Conservation (phyloP, 2,113 vertebrate species). For the Larimichthys crocea region DNA sequence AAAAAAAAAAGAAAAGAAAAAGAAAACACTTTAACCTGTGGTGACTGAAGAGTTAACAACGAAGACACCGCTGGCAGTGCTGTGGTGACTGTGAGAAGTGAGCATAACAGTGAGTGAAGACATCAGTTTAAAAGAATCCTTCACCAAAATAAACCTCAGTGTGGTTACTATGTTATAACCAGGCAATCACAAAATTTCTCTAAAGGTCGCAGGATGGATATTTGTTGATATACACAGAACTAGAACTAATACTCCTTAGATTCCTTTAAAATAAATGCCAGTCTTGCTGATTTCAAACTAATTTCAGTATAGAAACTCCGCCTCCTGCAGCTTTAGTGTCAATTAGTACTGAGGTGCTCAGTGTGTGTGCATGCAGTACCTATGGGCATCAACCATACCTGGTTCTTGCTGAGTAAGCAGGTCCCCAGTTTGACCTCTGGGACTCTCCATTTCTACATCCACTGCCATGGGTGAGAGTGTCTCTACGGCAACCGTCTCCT, state of each 20-base stretch:
- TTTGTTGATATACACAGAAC: neutral
- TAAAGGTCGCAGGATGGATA: neutral
- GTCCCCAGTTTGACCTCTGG: conserved; percentile 50
- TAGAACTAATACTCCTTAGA: neutral
- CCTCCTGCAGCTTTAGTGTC: neutral
- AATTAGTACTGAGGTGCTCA: neutral
- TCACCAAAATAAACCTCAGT: neutral
- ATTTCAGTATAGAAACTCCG: neutral
- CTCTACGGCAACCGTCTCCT: conserved; percentile 43
- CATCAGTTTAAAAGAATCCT: neutral
- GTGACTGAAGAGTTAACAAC: conserved; percentile 53
- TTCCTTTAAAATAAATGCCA: neutral
- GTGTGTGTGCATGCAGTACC: conserved; percentile 20
- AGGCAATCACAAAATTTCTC: neutral
- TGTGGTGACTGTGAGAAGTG: conserved; percentile 60
- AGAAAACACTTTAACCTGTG: conserved; percentile 66
- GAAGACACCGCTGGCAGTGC: conserved; percentile 56
- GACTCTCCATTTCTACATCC: conserved; percentile 80
- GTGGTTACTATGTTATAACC: neutral
- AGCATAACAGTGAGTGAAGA: conserved; percentile 29
- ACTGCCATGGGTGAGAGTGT: conserved; percentile 60
- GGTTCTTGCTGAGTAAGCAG: conserved; percentile 41
- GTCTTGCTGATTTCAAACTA: neutral
- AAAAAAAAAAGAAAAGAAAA: neutral
- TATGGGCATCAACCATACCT: conserved; percentile 55